Evolutionary conservation across 2,888 invertebrate species (phyloP), one percentile per base, ranked within the genome.

Genomic region (Chymomyza fuscimana): DNA sequence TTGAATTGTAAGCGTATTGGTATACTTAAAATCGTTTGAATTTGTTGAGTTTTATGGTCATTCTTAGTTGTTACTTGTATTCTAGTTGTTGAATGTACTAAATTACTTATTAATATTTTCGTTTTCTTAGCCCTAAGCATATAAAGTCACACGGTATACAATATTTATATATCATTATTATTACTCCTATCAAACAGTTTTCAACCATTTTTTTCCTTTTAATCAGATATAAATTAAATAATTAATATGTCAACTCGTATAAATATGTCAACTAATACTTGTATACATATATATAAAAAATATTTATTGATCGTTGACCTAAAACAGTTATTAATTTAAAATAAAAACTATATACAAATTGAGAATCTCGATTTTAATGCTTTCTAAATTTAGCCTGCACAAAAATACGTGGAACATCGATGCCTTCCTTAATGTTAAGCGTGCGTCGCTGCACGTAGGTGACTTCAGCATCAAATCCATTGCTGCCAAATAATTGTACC

Each of bases 341-440:
- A 73, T 79, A 74, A 78, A 76, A 73, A 19, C 22, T 12, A 77
- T 66, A 73, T 74, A 72, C 70, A 69, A 54, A 40, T 19, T 12
- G 29, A 52, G 36, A 10, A 6, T 46, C 15, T 5, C 36, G 62
- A 60, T 70, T 4, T 36, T 5, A 29, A 15, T 9, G 61, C 70
- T 95, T 96, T 40, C 89, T 92, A 86, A 96, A 97, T 93, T 97
- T 97, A 5, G 95, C 97, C 92, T 99, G 99, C 0, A 99, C 94
- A 93, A 99, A 99, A 82, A 97, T 96, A 75, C 99, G 94, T 0
- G 96, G 96, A 0, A 97, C 98, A 93, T 97, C 95, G 61, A 99
- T 93, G 10, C 96, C 95, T 92, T 99, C 97, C 88, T 99, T 98
- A 66, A 95, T 93, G 92, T 99, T 99, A 0, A 98, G 93, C 0